Evolutionary conservation across 2,888 invertebrate genomes (phyloP).

Genomic region (Eupithecia pulchellata): DNA sequence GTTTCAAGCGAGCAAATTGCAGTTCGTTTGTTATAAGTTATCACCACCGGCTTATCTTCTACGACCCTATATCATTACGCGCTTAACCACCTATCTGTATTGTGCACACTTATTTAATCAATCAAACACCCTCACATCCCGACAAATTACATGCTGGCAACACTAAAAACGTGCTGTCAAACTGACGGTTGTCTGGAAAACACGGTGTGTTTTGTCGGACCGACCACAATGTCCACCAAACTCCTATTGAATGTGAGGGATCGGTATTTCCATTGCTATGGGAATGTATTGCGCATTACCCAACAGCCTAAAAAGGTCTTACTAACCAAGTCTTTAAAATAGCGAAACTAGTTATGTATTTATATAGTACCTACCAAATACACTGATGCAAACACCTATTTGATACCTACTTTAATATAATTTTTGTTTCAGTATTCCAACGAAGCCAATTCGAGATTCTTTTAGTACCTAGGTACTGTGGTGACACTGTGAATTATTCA

Average conservation of each 20-base stretch:
- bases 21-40: constrained; percentile 29
- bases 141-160: constrained; percentile 80
- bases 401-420: too few relatives aligned
- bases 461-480: too few relatives aligned
- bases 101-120: constrained; percentile 82
- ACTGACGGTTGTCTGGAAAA: constrained; percentile 56
- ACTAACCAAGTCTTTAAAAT: too few relatives aligned
- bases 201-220: constrained; percentile 4
- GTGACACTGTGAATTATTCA: too few relatives aligned
- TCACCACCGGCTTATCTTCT: constrained; percentile 35
- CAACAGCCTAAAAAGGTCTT: background rate
- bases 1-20: background rate
- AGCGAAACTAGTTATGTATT: too few relatives aligned
- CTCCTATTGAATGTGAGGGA: background rate
- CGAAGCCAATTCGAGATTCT: too few relatives aligned
- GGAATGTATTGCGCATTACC: background rate
- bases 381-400: too few relatives aligned
- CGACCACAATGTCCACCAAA: background rate
- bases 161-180: constrained; percentile 76
- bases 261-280: background rate
- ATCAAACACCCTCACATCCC: constrained; percentile 79
- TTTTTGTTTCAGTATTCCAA: too few relatives aligned
- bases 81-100: constrained; percentile 74
- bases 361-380: too few relatives aligned
- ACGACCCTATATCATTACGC: constrained; percentile 66